Evolutionary conservation across 2,797 vertebrate genomes (phyloP).

Genomic region (Pyrocephalus nanus): DNA sequence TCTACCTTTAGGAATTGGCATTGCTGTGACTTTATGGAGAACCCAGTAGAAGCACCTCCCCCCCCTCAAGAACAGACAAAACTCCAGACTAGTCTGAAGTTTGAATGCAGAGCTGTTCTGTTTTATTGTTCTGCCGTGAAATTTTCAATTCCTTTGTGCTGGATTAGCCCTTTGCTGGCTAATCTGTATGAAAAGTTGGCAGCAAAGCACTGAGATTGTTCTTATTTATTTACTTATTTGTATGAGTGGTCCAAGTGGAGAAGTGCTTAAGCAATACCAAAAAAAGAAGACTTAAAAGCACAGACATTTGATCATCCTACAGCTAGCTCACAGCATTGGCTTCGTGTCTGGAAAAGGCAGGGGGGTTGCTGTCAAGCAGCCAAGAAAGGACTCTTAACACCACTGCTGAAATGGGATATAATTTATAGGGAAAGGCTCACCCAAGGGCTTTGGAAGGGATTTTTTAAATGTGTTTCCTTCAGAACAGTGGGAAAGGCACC

Average conservation of each 20-base stretch:
- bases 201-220: neutral
- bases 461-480: neutral
- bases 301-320: conserved; percentile 58
- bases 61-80: neutral
- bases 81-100: neutral
- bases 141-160: conserved; percentile 23
- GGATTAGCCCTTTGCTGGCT: neutral
- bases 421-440: conserved; percentile 41
- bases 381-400: conserved; percentile 41
- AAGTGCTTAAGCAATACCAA: conserved; percentile 57
- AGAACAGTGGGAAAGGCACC: neutral
- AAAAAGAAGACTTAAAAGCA: conserved; percentile 58
- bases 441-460: neutral
- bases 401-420: conserved; percentile 48
- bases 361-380: conserved; percentile 47
- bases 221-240: conserved; percentile 56
- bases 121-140: neutral
- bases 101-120: neutral
- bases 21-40: neutral
- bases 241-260: conserved; percentile 20
- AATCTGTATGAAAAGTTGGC: conserved; percentile 45
- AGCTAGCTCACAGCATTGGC: conserved; percentile 29
- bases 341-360: conserved; percentile 64
- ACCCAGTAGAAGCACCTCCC: neutral
- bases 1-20: neutral